Conservation (phyloP, 2,888 invertebrate genomes). For the Diaperis boleti region DNA sequence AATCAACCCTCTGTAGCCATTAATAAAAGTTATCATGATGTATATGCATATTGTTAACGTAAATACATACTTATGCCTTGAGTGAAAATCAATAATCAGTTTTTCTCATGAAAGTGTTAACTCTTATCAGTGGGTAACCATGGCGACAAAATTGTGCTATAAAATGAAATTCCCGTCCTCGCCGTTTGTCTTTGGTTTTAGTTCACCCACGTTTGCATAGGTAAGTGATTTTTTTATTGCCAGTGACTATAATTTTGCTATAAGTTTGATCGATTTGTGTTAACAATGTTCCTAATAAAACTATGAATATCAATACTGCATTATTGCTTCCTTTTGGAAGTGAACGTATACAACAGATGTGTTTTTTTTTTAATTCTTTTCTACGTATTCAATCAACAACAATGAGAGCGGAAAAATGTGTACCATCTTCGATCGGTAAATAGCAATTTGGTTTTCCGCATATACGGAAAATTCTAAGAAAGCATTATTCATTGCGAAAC, state of each 20-base stretch:
- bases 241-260: background rate
- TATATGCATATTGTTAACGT: constrained; percentile 27
- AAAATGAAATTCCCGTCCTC: constrained; percentile 46
- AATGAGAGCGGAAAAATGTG: too few species aligned
- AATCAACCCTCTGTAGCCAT: constrained; percentile 32
- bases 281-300: too few species aligned
- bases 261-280: background rate
- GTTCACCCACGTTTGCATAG: constrained; percentile 7
- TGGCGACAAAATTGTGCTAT: constrained; percentile 51
- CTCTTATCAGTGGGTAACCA: constrained; percentile 52
- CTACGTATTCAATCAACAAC: too few species aligned
- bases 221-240: constrained; percentile 16
- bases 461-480: too few species aligned
- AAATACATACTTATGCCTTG: constrained; percentile 38
- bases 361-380: too few species aligned
- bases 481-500: background rate
- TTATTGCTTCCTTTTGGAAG: too few species aligned
- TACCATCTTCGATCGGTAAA: too few species aligned
- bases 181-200: constrained; percentile 42
- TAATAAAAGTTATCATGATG: constrained; percentile 41
- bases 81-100: constrained; percentile 43
- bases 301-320: too few species aligned
- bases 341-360: too few species aligned
- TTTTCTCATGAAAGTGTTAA: constrained; percentile 33
- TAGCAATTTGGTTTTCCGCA: too few species aligned